Base-by-base conservation (phyloP, 1,140 invertebrate species). In the Tetraneura akinire region DNA sequence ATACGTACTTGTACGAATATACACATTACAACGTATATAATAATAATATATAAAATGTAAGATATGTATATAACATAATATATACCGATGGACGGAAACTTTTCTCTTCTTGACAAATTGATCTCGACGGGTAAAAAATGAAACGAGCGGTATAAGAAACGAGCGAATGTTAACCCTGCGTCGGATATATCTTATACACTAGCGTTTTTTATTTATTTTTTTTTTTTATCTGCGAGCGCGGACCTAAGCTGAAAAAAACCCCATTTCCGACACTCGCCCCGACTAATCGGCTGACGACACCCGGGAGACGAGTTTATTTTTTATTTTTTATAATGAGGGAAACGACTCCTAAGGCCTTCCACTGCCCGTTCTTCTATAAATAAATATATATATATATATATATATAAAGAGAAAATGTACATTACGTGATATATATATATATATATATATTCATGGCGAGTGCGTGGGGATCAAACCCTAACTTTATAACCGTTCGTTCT, bases 221-320 rank as follows among this genome's bases (percentile, higher is more conserved):
- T 37, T 37, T 37, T 37, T 37, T 76, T 76, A 76, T 76, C 73
- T 55, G 73, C 49, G 64, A 37, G 32, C 32, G 51, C 49, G 64
- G 51, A 66, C 62, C 16, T 16, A 14, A 4, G 18, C 62, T 42
- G 45, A 32, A 68, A 68, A 78, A 60, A 76, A 76, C 60, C 29
- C 74, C 74, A 78, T 78, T 78, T 78, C 74, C 55, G 74, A 62
- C 51, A 26, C 53, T 57, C 53, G 29, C 55, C 53, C 55, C 55
- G 74, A 78, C 74, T 78, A 78, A 78, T 78, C 74, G 74, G 74
- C 74, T 78, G 74, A 78, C 74, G 74, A 78, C 74, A 78, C 74
- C 74, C 74, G 74, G 37, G 74, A 62, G 74, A 71, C 45, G 47
- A 37, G 4, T 37, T 32, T 26, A 18, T 78, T 62, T 78, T 78